These are phyloP conservation scores for Diabrotica virgifera DNA, from an alignment of 1,140 invertebrate genomes.

Conservation along the genomic window DNA sequence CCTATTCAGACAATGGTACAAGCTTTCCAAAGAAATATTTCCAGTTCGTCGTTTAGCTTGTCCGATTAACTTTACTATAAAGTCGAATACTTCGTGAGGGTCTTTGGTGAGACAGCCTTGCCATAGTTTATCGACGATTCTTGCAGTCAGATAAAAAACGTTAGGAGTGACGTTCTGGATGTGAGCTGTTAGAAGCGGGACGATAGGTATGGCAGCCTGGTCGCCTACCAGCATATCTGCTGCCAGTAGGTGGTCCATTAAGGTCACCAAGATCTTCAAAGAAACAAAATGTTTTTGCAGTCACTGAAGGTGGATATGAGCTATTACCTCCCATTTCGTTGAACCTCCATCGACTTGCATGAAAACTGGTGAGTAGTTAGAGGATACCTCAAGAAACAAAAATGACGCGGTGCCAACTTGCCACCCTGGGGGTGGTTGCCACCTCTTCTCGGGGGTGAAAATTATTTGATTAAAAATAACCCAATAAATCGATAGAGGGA, in stretches of 20 bases:
- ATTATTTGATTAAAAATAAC: too few relatives aligned
- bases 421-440: too few relatives aligned
- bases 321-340: too few relatives aligned
- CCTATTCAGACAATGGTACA: slow-evolving; percentile 92
- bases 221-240: slow-evolving; percentile 86
- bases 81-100: slow-evolving; percentile 93
- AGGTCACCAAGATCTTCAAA: slow-evolving; percentile 65
- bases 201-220: slow-evolving; percentile 72
- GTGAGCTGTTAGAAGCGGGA: slow-evolving; percentile 74
- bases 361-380: too few relatives aligned
- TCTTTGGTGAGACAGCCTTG: slow-evolving; percentile 86
- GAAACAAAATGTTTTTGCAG: too few relatives aligned
- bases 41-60: slow-evolving; percentile 80
- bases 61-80: slow-evolving; percentile 87
- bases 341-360: too few relatives aligned
- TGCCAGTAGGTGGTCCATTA: slow-evolving; percentile 92
- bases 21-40: slow-evolving; percentile 72
- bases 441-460: too few relatives aligned
- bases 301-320: too few relatives aligned
- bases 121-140: slow-evolving; percentile 97
- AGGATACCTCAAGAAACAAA: too few relatives aligned
- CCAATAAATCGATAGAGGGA: too few relatives aligned
- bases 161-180: slow-evolving; percentile 81
- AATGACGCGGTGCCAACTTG: too few relatives aligned
- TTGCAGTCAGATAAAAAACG: slow-evolving; percentile 88